Percentiles rank a stretch among this genome's conserved stretches.
Evolutionary conservation across 2,113 vertebrate genomes (phyloP).

Genomic region (Clarias macrocephalus): DNA sequence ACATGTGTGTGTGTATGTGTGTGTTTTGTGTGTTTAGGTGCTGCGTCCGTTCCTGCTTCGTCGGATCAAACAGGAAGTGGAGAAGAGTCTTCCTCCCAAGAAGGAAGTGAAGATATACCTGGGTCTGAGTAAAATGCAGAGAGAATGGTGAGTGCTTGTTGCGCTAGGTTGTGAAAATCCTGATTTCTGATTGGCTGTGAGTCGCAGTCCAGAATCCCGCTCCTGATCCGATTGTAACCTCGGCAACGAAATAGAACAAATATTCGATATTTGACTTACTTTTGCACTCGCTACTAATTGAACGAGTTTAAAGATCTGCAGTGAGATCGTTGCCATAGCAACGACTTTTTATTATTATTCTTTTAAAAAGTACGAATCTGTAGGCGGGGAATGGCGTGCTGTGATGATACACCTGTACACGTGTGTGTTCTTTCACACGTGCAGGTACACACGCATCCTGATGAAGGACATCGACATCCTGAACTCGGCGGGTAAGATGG

Average conservation of each 20-base stretch:
- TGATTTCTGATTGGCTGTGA: not conserved
- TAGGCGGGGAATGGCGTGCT: not conserved
- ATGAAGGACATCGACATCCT: constrained; percentile 92
- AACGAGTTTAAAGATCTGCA: not conserved
- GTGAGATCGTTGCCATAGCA: not conserved
- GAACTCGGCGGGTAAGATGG: constrained; percentile 88
- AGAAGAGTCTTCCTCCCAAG: constrained; percentile 87
- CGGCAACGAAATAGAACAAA: not conserved
- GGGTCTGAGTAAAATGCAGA: constrained; percentile 89
- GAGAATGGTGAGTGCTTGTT: constrained; percentile 79
- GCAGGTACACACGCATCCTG: constrained; percentile 87
- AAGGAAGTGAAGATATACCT: constrained; percentile 90
- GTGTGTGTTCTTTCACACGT: not conserved
- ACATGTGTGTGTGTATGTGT: not conserved
- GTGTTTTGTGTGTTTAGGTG: constrained; percentile 69
- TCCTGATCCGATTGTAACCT: not conserved
- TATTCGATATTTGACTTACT: not conserved
- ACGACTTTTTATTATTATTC: not conserved
- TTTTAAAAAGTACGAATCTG: not conserved
- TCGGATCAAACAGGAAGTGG: constrained; percentile 88
- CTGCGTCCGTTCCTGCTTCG: constrained; percentile 86
- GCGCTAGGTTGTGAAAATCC: too few relatives aligned
- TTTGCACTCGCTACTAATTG: too few relatives aligned
- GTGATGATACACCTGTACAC: constrained; percentile 33
- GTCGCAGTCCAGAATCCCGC: not conserved